Percentiles rank a stretch among this genome's conserved stretches.
Evolutionary conservation across 2,888 invertebrate species (phyloP).

Genomic region (Lepetodrilus schrolli): DNA sequence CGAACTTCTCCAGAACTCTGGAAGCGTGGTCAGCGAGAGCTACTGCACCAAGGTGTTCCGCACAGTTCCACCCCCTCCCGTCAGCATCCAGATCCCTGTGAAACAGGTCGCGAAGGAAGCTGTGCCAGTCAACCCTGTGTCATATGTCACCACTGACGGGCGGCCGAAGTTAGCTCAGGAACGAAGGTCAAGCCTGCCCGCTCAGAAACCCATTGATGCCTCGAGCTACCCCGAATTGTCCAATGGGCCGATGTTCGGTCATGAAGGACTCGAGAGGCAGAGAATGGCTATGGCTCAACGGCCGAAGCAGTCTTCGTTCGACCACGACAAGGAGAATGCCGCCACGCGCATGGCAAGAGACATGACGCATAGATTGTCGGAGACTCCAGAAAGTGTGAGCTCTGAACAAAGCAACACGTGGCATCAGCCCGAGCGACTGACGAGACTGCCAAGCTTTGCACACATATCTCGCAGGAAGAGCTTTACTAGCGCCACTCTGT

Average conservation of each 20-base stretch:
- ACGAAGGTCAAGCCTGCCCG: neutral
- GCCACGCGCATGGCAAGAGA: neutral
- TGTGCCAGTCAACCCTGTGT: neutral
- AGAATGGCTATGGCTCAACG: neutral
- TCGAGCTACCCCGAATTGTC: neutral
- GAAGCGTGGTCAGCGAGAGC: conserved; percentile 26
- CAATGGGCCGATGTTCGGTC: neutral
- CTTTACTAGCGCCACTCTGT: neutral
- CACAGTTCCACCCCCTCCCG: neutral
- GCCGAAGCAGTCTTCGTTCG: neutral
- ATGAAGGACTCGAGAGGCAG: neutral
- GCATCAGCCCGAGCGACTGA: neutral
- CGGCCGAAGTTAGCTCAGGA: conserved; percentile 3
- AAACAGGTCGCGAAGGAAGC: neutral
- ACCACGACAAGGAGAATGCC: conserved; percentile 3
- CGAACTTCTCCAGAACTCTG: conserved; percentile 26
- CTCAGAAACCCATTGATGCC: neutral
- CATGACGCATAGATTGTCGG: neutral
- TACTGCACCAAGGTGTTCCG: conserved; percentile 28
- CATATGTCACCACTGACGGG: neutral
- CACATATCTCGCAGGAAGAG: neutral
- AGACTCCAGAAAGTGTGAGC: neutral
- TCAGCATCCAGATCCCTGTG: neutral
- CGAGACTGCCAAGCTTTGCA: neutral
- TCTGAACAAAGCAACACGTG: neutral